Evolutionary conservation across 2,797 vertebrate genomes (phyloP), one percentile per base, ranked within the genome.

Genomic region (Aphelocoma californica): DNA sequence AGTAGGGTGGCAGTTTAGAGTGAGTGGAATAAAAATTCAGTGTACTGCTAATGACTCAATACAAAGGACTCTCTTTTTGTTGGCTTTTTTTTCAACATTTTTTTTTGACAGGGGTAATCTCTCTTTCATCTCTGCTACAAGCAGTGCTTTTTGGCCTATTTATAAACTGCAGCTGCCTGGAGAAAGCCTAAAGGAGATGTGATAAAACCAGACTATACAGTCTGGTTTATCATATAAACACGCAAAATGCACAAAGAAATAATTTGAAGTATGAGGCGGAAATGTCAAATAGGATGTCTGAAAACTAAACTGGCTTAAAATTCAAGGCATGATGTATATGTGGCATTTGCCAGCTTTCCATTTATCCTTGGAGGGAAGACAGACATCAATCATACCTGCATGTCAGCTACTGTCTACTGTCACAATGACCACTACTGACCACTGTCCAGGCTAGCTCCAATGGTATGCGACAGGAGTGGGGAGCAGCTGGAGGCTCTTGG

Each of bases 171-270:
- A 88, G 48, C 82, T 96, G 66, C 87, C 87, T 86, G 48, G 47
- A 90, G 86, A 97, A 92, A 95, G 83, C 86, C 86, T 95, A 61
- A 88, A 90, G 92, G 74, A 94, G 64, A 86, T 81, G 71, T 94
- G 60, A 95, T 83, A 79, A 95, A 87, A 93, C 82, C 92, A 94
- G 92, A 94, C 81, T 90, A 40, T 90, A 84, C 51, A 94, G 85
- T 36, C 36, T 36, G 36, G 36, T 36, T 36, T 36, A 66, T 92
- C 90, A 96, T 50, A 90, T 81, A 95, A 92, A 94, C 75, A 88
- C 2, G 20, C 32, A 89, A 90, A 48, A 62, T 91, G 89, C 91
- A 84, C 44, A 80, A 74, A 93, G 86, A 66, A 92, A 81, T 73
- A 70, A 86, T 88, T 93, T 94, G 84, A 74, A 95, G 32, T 88